Conservation (phyloP, 2,888 invertebrate genomes). For the Xanthia togata region DNA sequence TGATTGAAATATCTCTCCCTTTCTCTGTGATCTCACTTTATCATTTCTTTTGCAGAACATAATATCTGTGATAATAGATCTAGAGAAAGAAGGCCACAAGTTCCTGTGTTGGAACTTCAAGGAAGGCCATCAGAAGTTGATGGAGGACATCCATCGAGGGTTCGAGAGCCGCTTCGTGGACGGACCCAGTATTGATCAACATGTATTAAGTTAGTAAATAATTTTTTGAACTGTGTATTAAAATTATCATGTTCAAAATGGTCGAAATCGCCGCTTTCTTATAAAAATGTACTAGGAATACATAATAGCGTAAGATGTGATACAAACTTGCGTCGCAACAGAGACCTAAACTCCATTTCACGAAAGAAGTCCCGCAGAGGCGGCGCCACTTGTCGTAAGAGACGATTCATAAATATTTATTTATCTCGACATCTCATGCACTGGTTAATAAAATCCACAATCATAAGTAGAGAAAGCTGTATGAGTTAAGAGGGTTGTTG, state of each 20-base stretch:
- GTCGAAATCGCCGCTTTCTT: background rate
- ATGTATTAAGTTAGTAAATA: slow-evolving; percentile 75
- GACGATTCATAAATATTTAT: no score
- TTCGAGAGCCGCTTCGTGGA: slow-evolving; percentile 73
- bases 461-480: no score
- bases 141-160: slow-evolving; percentile 74
- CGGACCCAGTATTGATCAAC: slow-evolving; percentile 83
- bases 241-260: background rate
- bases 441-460: no score
- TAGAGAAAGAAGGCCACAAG: slow-evolving; percentile 73
- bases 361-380: no score
- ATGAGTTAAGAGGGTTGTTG: no score
- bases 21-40: slow-evolving; percentile 14
- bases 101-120: slow-evolving; percentile 84
- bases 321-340: background rate
- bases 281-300: slow-evolving; percentile 11
- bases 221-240: background rate
- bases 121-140: slow-evolving; percentile 70
- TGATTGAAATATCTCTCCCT: background rate
- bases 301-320: background rate
- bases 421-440: no score
- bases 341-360: no score
- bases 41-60: slow-evolving; percentile 76
- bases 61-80: slow-evolving; percentile 78
- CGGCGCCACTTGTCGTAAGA: no score